phyloP scores from a whole-genome alignment of 2,888 invertebrate genomes.

The Oithona nana region DNA sequence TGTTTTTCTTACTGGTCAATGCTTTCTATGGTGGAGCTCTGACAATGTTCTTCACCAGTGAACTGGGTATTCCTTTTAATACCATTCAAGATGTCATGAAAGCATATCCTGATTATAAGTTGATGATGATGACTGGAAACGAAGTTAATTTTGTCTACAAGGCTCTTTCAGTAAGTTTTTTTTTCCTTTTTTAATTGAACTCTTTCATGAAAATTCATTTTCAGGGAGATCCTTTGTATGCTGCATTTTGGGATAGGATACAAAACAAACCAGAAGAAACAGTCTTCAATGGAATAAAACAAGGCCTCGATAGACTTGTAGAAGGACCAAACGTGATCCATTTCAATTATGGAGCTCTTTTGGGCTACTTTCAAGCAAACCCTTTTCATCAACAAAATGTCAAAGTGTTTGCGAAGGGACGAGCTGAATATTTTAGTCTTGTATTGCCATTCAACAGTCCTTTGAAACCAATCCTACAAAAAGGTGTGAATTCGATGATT shows the following conservation, averaged over 20 bases:
- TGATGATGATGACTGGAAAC: constrained; percentile 1
- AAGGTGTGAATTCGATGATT: background rate
- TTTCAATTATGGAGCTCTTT: background rate
- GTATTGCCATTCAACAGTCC: background rate
- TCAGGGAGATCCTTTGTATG: background rate
- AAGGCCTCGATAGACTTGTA: background rate
- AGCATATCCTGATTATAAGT: background rate
- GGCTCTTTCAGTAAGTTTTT: too few relatives aligned
- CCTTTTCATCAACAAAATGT: constrained; percentile 1
- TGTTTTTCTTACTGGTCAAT: background rate
- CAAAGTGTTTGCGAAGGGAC: background rate
- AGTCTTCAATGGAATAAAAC: background rate
- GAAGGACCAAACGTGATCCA: background rate
- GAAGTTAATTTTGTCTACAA: background rate
- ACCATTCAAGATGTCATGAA: background rate
- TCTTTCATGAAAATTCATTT: too few relatives aligned
- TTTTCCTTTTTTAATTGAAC: too few relatives aligned
- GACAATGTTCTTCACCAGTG: constrained; percentile 1
- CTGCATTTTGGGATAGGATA: background rate
- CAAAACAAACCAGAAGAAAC: background rate
- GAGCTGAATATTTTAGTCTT: background rate
- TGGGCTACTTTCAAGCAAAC: background rate
- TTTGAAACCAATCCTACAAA: background rate
- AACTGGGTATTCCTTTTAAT: background rate
- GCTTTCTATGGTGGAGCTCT: constrained; percentile 1